These are phyloP conservation scores for Limanda limanda DNA, from an alignment of 2,113 vertebrate species.

Conservation along the genomic window DNA sequence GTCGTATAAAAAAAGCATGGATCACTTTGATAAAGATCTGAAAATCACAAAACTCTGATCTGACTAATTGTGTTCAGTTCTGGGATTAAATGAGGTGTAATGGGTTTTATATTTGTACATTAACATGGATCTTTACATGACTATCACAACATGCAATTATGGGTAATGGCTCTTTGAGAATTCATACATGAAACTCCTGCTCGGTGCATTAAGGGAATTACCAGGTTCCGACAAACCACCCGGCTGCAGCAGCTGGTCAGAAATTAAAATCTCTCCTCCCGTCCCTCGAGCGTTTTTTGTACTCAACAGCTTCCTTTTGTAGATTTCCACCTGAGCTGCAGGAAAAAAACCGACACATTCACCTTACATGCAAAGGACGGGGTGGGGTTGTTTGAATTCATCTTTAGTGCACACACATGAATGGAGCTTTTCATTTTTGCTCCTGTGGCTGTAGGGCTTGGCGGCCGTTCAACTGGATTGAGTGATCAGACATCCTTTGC, in stretches of 20 bases:
- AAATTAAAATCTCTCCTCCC: not conserved
- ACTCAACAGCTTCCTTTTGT: not conserved
- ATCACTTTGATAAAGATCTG: too few relatives aligned
- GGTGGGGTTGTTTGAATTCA: not conserved
- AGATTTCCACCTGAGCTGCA: not conserved
- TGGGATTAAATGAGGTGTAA: too few relatives aligned
- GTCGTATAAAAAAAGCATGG: too few relatives aligned
- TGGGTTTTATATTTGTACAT: too few relatives aligned
- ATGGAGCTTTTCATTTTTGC: slow-evolving; percentile 42
- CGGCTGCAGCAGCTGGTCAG: not conserved
- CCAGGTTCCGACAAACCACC: slow-evolving; percentile 4
- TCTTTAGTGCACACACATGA: slow-evolving; percentile 37
- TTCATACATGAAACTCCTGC: too few relatives aligned
- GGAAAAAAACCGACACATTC: not conserved
- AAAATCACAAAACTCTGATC: too few relatives aligned
- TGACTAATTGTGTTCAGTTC: too few relatives aligned
- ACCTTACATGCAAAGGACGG: not conserved
- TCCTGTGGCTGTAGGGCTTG: slow-evolving; percentile 53
- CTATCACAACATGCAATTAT: not conserved
- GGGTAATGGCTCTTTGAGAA: too few relatives aligned
- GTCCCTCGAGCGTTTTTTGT: not conserved
- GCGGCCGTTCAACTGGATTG: slow-evolving; percentile 54
- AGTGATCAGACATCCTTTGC: slow-evolving; percentile 55
- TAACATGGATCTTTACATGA: too few relatives aligned
- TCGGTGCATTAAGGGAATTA: not conserved